Base-by-base conservation (phyloP, 2,797 vertebrate species). In the Nothura maculosa region DNA sequence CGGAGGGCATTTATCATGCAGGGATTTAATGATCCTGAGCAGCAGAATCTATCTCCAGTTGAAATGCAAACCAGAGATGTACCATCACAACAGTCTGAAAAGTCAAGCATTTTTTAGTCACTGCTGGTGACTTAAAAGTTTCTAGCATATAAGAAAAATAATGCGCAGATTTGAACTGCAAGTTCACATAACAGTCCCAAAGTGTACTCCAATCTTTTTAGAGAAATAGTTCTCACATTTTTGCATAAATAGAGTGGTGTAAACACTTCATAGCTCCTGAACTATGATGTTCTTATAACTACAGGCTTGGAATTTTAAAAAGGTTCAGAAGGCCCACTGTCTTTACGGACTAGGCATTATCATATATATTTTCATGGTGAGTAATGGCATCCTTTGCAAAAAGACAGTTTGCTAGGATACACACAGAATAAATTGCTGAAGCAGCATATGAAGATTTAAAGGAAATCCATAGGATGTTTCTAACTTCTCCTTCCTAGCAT, bases 101-200 rank as follows among this genome's bases (percentile, higher is more conserved):
- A 67, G 60, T 50, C 52, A 63, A n/a, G 6, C 38, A 45, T 55
- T 5, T 8, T 78, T 6, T 16, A n/a, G 28, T 10, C 14, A 55
- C 2, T 21, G 2, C 21, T 40, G 17, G 13, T 52, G 20, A 55
- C 19, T 69, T 80, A 24, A 61, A 85, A 27, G 1, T 6, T 55
- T 62, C 34, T 62, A 20, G 6, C 48, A 13, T 10, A 7, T 5
- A 21, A 4, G 9, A 22, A 12, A 4, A 30, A 2, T 5, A 28
- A 19, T 2, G 1, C 6, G 74, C 80, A 60, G 4, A 28, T 28
- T 77, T 48, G 13, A 70, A 19, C 6, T 1, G 2, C 3, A 4
- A 38, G 20, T 25, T 6, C 4, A 3, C 15, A 64, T 54, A 73
- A 69, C 1, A 34, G 17, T 66, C 20, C 15, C 12, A 40, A 12